Evolutionary conservation across 2,113 vertebrate species (phyloP).

Genomic region (Melozone crissalis): DNA sequence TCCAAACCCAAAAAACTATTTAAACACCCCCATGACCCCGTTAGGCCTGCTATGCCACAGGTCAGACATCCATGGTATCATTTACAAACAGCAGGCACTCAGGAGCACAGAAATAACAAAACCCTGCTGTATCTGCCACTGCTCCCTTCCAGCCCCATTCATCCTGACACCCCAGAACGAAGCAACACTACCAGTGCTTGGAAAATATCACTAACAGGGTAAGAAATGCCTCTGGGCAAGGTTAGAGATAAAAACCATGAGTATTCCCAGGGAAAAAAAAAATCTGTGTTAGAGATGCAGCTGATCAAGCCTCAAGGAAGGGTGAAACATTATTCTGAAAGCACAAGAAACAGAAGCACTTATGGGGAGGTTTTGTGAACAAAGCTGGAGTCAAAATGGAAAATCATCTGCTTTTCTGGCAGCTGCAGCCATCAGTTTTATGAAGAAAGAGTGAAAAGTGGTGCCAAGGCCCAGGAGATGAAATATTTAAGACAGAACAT

Average conservation of each 20-base stretch:
- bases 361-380: background rate
- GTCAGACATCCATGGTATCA: background rate
- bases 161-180: fast-evolving
- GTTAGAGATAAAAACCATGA: fast-evolving
- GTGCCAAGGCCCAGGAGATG: background rate
- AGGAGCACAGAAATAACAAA: background rate
- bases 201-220: background rate
- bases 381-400: background rate
- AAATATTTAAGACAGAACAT: background rate
- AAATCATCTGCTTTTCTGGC: background rate
- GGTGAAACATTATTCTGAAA: background rate
- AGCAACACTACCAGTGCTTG: background rate
- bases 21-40: fast-evolving
- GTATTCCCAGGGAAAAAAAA: background rate
- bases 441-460: background rate
- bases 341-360: background rate
- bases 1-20: background rate
- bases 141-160: background rate
- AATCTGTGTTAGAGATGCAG: background rate
- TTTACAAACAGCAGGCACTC: background rate
- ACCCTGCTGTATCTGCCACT: background rate
- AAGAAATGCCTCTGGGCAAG: background rate
- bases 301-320: background rate
- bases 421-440: background rate
- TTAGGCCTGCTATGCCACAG: background rate